phyloP scores from a whole-genome alignment of 2,888 invertebrate species.

The Melipona beecheii region DNA sequence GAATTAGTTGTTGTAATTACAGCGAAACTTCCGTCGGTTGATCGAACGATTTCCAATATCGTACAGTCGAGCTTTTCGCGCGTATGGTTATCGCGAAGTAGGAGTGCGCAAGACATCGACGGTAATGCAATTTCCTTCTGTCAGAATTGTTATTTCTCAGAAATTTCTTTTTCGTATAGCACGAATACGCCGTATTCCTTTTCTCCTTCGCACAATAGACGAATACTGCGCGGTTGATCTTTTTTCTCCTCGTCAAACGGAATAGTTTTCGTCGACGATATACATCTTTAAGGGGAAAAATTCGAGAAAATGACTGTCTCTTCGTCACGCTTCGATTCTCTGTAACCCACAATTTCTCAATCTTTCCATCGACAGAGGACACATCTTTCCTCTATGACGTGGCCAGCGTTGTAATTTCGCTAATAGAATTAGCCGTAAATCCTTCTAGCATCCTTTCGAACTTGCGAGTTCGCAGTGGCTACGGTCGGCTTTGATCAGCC shows the following conservation, averaged over 20 bases:
- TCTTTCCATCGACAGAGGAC: background rate
- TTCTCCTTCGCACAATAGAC: constrained; percentile 40
- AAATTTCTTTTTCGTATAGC: constrained; percentile 44
- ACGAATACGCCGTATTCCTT: constrained; percentile 22
- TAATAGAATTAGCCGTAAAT: constrained; percentile 11
- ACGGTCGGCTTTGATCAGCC: constrained; percentile 30
- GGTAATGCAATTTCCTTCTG: constrained; percentile 41
- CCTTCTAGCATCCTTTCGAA: constrained; percentile 1
- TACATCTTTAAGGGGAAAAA: too few species aligned
- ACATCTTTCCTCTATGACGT: background rate
- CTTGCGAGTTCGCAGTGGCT: constrained; percentile 17
- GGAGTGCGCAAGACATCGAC: constrained; percentile 28
- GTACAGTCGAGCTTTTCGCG: background rate
- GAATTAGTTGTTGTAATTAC: background rate
- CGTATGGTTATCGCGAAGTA: background rate
- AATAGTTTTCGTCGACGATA: constrained; percentile 26
- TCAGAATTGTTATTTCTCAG: constrained; percentile 48
- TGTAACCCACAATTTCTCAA: background rate
- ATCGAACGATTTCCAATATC: constrained; percentile 1
- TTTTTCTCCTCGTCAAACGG: constrained; percentile 52
- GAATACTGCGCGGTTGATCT: constrained; percentile 45
- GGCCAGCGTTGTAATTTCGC: background rate
- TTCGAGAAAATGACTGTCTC: too few species aligned
- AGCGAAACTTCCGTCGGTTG: background rate
- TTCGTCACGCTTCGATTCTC: background rate